Conservation (phyloP, 2,797 vertebrate species). For the Chelmon rostratus region DNA sequence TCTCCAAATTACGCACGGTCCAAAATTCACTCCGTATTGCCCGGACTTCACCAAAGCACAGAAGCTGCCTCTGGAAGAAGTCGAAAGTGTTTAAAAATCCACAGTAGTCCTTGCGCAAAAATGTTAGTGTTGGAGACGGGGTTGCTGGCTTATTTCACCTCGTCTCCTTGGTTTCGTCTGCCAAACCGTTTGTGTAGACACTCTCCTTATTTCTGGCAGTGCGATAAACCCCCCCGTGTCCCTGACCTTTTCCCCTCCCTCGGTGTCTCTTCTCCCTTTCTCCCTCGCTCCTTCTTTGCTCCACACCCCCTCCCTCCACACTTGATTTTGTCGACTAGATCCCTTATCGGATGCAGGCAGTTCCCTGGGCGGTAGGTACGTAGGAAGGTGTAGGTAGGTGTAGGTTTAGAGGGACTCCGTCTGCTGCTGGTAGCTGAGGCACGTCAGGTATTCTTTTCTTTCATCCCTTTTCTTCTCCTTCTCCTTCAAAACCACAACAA, state of each 20-base stretch:
- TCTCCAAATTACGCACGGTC: constrained; percentile 80
- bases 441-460: constrained; percentile 68
- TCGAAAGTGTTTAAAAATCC: constrained; percentile 48
- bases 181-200: constrained; percentile 73
- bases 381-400: constrained; percentile 72
- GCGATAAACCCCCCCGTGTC: constrained; percentile 74
- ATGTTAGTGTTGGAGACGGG: constrained; percentile 14
- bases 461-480: constrained; percentile 11
- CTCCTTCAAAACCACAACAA: constrained; percentile 50
- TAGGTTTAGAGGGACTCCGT: constrained; percentile 74
- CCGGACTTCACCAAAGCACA: constrained; percentile 34
- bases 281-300: constrained; percentile 68
- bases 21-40: constrained; percentile 51
- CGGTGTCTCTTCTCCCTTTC: constrained; percentile 70
- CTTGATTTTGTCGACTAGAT: constrained; percentile 76
- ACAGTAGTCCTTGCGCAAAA: constrained; percentile 50
- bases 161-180: constrained; percentile 73
- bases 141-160: constrained; percentile 63
- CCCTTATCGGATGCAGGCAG: constrained; percentile 86
- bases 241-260: constrained; percentile 82
- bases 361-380: constrained; percentile 67
- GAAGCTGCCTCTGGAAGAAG: background rate
- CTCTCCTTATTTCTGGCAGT: constrained; percentile 80
- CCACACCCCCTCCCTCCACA: constrained; percentile 79
- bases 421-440: constrained; percentile 81